Conservation (phyloP, 2,113 vertebrate genomes). For the Vicugna pacos region DNA sequence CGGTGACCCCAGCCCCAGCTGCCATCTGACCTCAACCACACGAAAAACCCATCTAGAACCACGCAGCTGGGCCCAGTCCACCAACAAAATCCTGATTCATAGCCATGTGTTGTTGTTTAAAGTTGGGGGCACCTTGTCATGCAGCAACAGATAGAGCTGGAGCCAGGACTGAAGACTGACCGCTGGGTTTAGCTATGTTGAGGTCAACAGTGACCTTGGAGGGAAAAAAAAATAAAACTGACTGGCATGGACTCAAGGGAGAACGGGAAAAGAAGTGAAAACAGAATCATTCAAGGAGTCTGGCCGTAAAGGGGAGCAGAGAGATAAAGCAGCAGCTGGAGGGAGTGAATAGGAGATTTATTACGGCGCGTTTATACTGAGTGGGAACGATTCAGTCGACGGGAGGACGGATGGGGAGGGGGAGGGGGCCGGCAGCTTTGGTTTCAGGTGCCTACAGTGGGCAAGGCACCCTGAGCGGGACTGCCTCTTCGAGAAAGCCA, state of each 20-base stretch:
- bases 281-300: background rate
- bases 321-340: background rate
- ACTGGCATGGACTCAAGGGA: background rate
- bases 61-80: background rate
- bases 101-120: background rate
- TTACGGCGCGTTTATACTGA: fast-evolving
- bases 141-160: no score
- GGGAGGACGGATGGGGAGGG: background rate
- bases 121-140: fast-evolving
- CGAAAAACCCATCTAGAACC: background rate
- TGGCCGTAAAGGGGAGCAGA: background rate
- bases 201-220: background rate
- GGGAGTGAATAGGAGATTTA: no score
- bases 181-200: background rate
- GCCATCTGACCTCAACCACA: no score
- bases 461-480: background rate
- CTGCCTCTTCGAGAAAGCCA: no score
- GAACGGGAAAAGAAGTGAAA: no score
- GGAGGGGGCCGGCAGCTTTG: fast-evolving
- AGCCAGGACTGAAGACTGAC: background rate
- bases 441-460: no score
- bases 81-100: background rate
- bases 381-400: fast-evolving
- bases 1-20: no score
- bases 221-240: background rate